Conservation (phyloP, 1,140 invertebrate species). For the Drosophila quadrilineata region DNA sequence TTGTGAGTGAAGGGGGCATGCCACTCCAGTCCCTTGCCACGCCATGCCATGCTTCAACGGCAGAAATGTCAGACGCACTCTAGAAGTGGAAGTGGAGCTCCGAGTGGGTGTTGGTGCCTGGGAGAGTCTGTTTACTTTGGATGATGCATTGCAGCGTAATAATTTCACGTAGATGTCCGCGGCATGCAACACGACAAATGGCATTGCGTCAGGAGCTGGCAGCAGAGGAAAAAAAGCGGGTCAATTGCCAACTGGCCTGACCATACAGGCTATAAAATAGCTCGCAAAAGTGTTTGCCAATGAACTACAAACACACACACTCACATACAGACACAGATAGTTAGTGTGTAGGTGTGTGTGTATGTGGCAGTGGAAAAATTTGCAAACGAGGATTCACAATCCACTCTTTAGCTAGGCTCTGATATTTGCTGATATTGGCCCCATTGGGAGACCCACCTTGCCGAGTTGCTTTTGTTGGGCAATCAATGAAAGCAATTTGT, state of each 20-base stretch:
- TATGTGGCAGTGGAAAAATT: too few species aligned
- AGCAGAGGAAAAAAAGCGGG: constrained; percentile 10
- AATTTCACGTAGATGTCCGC: constrained; percentile 72
- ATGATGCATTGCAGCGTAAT: constrained; percentile 76
- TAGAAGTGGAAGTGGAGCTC: too few species aligned
- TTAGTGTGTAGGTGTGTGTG: too few species aligned
- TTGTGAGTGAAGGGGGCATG: too few species aligned
- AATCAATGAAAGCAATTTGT: constrained; percentile 78
- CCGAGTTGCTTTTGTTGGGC: constrained; percentile 49
- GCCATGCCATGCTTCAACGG: constrained; percentile 41
- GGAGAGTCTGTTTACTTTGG: constrained; percentile 63
- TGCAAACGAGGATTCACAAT: constrained; percentile 13
- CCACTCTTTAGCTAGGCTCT: background rate
- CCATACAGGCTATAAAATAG: constrained; percentile 3
- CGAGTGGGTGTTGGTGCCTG: too few species aligned
- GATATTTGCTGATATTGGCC: background rate
- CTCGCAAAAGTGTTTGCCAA: constrained; percentile 16
- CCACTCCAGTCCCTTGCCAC: too few species aligned
- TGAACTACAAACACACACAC: constrained; percentile 23
- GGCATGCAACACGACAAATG: constrained; percentile 52
- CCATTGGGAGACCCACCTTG: constrained; percentile 16
- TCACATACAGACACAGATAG: constrained; percentile 29
- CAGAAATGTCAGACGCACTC: constrained; percentile 62
- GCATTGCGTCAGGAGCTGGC: constrained; percentile 12
- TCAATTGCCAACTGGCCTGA: constrained; percentile 1